phyloP scores from a whole-genome alignment of 2,888 invertebrate species.

The Trachelus stipa region DNA sequence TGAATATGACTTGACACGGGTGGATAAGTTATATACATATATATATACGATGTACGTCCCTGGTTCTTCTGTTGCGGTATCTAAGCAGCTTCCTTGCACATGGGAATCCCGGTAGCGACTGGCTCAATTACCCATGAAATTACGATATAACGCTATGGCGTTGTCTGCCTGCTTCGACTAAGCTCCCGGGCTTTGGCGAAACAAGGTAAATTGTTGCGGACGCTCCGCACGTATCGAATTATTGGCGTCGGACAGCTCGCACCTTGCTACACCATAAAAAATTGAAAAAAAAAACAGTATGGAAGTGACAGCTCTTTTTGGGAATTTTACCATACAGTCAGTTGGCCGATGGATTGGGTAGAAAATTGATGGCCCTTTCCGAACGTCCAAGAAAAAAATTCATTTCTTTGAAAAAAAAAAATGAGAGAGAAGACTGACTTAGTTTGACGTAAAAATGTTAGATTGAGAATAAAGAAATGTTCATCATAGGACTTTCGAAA shows the following conservation, averaged over 20 bases:
- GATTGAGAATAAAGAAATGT: neutral
- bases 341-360: neutral
- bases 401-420: constrained; percentile 13
- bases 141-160: constrained; percentile 5
- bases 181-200: neutral
- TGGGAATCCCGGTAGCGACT: neutral
- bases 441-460: neutral
- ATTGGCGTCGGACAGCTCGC: neutral
- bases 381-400: constrained; percentile 16
- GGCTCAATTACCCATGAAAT: constrained; percentile 15
- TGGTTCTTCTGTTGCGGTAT: neutral
- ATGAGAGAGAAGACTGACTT: neutral
- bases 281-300: neutral
- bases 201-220: neutral
- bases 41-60: neutral
- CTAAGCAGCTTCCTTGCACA: neutral
- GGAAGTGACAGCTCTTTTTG: neutral
- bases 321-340: neutral
- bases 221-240: neutral
- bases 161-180: neutral
- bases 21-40: neutral
- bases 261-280: neutral
- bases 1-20: neutral
- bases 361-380: neutral
- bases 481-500: neutral